Conservation (phyloP, 2,797 vertebrate species). For the Melanotaenia nigrans region DNA sequence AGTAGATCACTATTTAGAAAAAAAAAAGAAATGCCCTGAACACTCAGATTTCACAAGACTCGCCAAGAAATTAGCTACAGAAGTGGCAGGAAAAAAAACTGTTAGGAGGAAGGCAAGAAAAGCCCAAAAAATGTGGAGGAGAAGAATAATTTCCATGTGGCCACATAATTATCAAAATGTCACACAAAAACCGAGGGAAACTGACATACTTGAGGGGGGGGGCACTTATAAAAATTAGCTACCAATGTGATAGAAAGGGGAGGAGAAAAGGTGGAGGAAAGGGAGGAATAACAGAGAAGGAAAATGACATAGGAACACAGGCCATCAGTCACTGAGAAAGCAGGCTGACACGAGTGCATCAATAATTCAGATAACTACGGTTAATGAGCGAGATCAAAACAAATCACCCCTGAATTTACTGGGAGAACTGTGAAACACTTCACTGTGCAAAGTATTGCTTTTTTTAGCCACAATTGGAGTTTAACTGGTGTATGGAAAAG, state of each 20-base stretch:
- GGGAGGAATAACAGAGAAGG: conserved; percentile 57
- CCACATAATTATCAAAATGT: conserved; percentile 51
- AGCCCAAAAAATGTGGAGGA: conserved; percentile 2
- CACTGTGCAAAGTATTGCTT: conserved; percentile 46
- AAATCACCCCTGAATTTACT: conserved; percentile 72
- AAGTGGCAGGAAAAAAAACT: conserved; percentile 47
- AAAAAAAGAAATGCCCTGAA: conserved; percentile 23
- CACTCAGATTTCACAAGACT: conserved; percentile 21
- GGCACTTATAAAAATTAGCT: conserved; percentile 54
- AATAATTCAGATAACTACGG: conserved; percentile 78
- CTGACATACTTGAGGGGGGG: conserved; percentile 11
- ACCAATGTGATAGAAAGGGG: conserved; percentile 42
- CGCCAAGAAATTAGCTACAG: conserved; percentile 33
- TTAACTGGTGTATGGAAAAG: conserved; percentile 28
- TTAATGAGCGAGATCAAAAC: conserved; percentile 78
- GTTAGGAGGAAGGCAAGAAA: conserved; percentile 7
- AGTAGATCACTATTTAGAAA: conserved; percentile 23
- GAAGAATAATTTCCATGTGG: conserved; percentile 35
- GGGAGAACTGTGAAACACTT: conserved; percentile 60
- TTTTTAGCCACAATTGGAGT: conserved; percentile 53
- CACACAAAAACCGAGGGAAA: conserved; percentile 19
- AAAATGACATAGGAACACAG: conserved; percentile 67
- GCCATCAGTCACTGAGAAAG: conserved; percentile 71
- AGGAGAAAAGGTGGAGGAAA: conserved; percentile 29
- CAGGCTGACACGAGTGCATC: conserved; percentile 71